Base-by-base conservation (phyloP, 2,113 vertebrate genomes). In the Anguilla rostrata region DNA sequence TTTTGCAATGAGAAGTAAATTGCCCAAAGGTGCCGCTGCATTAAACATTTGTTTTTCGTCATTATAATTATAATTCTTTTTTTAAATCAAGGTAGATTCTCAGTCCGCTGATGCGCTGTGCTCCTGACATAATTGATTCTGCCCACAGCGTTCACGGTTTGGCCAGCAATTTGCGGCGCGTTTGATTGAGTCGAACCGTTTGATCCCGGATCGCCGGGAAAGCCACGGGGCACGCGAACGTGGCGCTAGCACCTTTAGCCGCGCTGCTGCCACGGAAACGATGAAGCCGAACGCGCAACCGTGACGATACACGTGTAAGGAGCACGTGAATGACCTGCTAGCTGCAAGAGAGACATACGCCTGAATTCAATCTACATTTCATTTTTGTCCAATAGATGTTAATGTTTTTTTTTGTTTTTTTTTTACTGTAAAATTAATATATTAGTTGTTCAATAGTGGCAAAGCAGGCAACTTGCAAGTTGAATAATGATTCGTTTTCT, bases 61-160 rank as follows among this genome's bases (percentile, higher is more conserved):
- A 34, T 1, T 34, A 34, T 34, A 34, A 40, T 18, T 41, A 9
- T 12, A 20, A 80, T 39, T 80, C n/a, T 39, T 40, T 41, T 79
- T 90, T 91, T 91, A 90, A 83, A 88, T 93, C 87, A 91, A 93
- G 91, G 92, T 90, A 93, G 86, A 92, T 89, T 87, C 87, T 91
- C 87, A 83, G 91, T 90, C 92, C 93, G 94, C 93, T 95, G 93
- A 95, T 94, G 92, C 93, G 90, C 89, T 91, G 92, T 91, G 87
- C 88, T 90, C 90, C 81, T 34, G 41, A 78, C 81, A 90, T 94
- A 94, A 95, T 94, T 94, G 94, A 94, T 95, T 95, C 90, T 87
- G 82, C 90, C 92, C 85, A 87, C 92, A 90, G 86, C 91, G 88
- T 89, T 93, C 91, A 93, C 89, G 94, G 93, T 89, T 90, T 92